Evolutionary conservation across 92 coral and sea anemone species (phyloP), one percentile per base, ranked within the genome.

Genomic region (Epizoanthus ramosus): DNA sequence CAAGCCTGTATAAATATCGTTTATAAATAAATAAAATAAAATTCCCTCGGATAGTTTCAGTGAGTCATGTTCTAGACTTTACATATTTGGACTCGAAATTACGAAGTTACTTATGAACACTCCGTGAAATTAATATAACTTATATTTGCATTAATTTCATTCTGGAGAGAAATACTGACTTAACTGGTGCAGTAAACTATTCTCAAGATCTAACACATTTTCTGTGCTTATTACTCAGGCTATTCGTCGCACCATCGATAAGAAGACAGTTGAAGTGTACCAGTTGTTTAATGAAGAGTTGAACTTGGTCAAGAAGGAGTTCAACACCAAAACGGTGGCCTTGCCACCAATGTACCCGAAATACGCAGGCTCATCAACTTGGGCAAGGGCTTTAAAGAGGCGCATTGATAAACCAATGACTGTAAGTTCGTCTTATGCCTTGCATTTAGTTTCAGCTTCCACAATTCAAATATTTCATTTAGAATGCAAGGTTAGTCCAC

Each of bases 271-370:
- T 37, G 99, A 97, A 80, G 98, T 94, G 68, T 97, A 86, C 79
- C 99, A 97, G 69, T 90, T 97, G 39, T 97, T 93, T 85, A 97
- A 97, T 71, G 99, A 97, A 83, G 99, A 97, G 81, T 89, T 97
- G 17, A 97, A 97, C 84, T 90, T 94, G 71, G 99, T 97, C 13
- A 97, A 97, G 93, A 97, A 97, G 79, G 99, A 97, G 83, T 97
- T 97, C 82, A 97, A 97, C 91, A 97, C 97, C 66, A 97, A 97
- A 73, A 90, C 93, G 22, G 97, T 94, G 35, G 95, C 93, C 85
- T 86, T 97, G 41, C 99, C 99, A 7, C 91, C 98, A 17, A 90
- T 94, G 94, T 94, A 97, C 63, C 99, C 99, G 21, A 89, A 68
- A 64, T 97, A 88, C 80, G 98, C 98, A 43, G 99, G 99, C 12